Evolutionary conservation across 2,888 invertebrate genomes (phyloP).

Genomic region (Galerucella pusilla): DNA sequence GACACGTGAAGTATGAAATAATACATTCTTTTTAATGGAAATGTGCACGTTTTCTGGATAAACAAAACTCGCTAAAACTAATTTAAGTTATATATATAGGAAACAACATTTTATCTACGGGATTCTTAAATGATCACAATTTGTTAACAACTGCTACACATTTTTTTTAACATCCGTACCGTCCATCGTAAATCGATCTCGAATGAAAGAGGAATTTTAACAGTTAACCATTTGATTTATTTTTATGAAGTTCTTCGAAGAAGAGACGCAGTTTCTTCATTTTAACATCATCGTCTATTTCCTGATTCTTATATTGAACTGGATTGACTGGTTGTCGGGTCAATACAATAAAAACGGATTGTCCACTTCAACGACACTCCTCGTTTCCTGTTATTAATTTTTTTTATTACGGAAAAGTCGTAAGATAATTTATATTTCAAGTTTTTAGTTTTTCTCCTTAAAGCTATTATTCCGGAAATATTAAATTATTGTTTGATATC

Average conservation of each 20-base stretch:
- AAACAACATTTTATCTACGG: background rate
- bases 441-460: background rate
- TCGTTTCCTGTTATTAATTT: conserved; percentile 44
- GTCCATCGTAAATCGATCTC: too few relatives aligned
- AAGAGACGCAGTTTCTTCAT: conserved; percentile 17
- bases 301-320: conserved; percentile 42
- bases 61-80: too few relatives aligned
- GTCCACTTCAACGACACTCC: conserved; percentile 41
- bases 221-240: conserved; percentile 8
- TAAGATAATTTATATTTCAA: background rate
- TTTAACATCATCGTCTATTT: conserved; percentile 28
- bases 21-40: too few relatives aligned
- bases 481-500: too few relatives aligned
- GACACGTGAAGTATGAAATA: too few relatives aligned
- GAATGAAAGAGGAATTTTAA: background rate
- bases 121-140: background rate
- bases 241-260: conserved; percentile 18
- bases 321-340: conserved; percentile 45
- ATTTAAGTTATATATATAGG: too few relatives aligned
- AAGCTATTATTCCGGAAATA: too few relatives aligned
- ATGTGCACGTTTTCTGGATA: too few relatives aligned
- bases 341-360: conserved; percentile 42
- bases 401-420: conserved; percentile 4
- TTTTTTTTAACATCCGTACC: too few relatives aligned
- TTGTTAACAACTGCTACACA: background rate